Evolutionary conservation across 1,140 invertebrate genomes (phyloP).

Genomic region (Druon quercuslanigerum): DNA sequence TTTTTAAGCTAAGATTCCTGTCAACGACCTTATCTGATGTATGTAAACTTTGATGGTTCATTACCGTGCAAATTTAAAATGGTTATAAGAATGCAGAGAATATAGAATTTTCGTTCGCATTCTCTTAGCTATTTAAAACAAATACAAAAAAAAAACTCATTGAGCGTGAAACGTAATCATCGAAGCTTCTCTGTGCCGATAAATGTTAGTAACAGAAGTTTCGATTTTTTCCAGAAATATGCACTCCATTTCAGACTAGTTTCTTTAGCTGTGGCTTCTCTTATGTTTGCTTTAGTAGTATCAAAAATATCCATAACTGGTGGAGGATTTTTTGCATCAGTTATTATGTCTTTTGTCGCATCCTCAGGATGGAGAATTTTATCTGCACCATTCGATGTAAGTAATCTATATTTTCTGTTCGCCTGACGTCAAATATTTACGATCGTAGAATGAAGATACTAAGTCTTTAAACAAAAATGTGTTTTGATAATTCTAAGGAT

Average conservation of each 20-base stretch:
- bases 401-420: constrained; percentile 31
- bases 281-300: constrained; percentile 61
- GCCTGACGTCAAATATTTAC: constrained; percentile 6
- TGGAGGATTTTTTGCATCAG: constrained; percentile 64
- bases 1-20: no score
- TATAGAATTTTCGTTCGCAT: no score
- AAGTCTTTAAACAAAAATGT: background rate
- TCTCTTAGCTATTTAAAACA: no score
- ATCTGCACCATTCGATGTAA: constrained; percentile 57
- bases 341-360: constrained; percentile 64
- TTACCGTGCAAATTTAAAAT: no score
- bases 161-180: no score
- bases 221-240: constrained; percentile 57
- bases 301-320: constrained; percentile 60
- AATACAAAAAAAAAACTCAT: no score
- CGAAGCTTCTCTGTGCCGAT: no score
- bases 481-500: no score
- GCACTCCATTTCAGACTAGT: constrained; percentile 57
- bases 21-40: no score
- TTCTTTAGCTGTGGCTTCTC: constrained; percentile 56
- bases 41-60: no score
- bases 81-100: no score
- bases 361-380: constrained; percentile 65
- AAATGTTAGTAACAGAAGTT: background rate
- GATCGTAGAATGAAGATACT: background rate